phyloP scores from a whole-genome alignment of 2,113 vertebrate genomes.

The Paralichthys olivaceus region DNA sequence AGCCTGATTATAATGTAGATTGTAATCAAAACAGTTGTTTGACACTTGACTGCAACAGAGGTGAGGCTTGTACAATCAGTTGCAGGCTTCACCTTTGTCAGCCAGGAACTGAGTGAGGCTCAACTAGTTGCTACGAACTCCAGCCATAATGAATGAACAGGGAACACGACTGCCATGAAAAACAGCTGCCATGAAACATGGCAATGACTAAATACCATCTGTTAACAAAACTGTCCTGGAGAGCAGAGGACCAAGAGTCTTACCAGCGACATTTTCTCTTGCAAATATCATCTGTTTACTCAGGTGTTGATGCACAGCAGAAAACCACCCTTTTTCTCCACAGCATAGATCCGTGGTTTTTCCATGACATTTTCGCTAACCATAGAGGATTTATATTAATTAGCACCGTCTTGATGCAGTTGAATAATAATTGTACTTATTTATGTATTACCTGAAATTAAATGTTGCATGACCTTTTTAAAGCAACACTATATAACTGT shows the following conservation, averaged over 20 bases:
- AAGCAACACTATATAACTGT: background rate
- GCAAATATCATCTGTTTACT: conserved; percentile 21
- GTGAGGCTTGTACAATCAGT: background rate
- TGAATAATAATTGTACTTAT: background rate
- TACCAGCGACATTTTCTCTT: conserved; percentile 27
- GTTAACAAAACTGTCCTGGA: conserved; percentile 44
- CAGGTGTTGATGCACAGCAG: background rate
- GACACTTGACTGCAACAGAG: background rate
- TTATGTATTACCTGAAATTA: background rate
- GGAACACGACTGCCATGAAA: conserved; percentile 18
- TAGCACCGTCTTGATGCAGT: too few species aligned
- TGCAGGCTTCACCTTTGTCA: background rate
- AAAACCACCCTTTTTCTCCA: background rate
- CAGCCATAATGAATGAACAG: conserved; percentile 39
- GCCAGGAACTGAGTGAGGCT: too few species aligned
- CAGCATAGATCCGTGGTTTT: background rate
- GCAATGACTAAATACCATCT: conserved; percentile 53
- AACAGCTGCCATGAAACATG: conserved; percentile 49
- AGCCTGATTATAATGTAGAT: background rate
- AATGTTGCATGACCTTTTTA: background rate
- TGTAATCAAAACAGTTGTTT: background rate
- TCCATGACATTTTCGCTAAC: background rate
- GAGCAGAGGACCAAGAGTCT: conserved; percentile 7
- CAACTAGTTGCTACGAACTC: background rate
- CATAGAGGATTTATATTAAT: too few species aligned